Evolutionary conservation across 2,113 vertebrate genomes (phyloP).

Genomic region (Alectura lathami): DNA sequence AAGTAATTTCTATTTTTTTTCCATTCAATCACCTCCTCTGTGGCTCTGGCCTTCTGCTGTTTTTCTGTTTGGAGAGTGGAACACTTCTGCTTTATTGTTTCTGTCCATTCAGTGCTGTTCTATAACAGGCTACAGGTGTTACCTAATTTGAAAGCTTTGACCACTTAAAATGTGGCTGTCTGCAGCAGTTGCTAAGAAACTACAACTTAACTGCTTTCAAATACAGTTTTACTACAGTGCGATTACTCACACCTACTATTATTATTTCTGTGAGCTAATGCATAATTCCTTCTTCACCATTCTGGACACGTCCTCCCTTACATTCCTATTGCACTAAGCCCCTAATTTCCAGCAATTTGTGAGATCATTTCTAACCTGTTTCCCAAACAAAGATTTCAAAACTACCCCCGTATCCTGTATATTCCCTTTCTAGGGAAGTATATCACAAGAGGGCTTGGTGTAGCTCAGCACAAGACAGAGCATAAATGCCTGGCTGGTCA

Average conservation of each 20-base stretch:
- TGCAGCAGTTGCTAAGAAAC: constrained; percentile 65
- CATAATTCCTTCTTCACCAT: constrained; percentile 37
- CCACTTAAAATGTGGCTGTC: neutral
- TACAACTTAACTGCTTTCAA: constrained; percentile 50
- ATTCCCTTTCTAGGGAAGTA: neutral
- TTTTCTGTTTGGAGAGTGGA: neutral
- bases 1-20: neutral
- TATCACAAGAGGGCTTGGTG: neutral
- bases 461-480: neutral
- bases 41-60: neutral
- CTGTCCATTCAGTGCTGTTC: neutral
- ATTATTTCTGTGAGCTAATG: constrained; percentile 55
- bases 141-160: constrained; percentile 29
- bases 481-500: neutral
- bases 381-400: constrained; percentile 5
- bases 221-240: neutral
- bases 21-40: neutral
- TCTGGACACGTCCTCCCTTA: constrained; percentile 23
- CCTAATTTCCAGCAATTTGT: neutral
- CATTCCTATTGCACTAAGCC: neutral
- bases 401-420: neutral
- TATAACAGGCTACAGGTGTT: neutral
- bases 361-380: neutral
- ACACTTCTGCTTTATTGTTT: constrained; percentile 5
- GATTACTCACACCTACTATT: constrained; percentile 60